These are phyloP conservation scores for Drosophila auraria DNA, from an alignment of 1,140 invertebrate genomes.

Conservation along the genomic window DNA sequence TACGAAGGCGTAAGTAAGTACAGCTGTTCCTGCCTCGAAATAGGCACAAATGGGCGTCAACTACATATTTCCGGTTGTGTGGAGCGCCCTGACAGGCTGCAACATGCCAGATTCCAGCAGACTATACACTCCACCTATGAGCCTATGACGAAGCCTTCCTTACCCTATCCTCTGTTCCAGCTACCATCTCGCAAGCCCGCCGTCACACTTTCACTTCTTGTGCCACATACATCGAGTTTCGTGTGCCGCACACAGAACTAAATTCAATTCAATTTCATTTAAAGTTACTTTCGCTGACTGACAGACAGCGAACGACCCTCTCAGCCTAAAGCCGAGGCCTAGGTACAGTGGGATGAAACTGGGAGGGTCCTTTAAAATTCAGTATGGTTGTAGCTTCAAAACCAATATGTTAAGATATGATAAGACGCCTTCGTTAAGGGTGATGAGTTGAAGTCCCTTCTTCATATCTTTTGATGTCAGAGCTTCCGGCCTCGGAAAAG, in stretches of 20 bases:
- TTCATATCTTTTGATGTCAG: too few species aligned
- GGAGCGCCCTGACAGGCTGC: slow-evolving; percentile 56
- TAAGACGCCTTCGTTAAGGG: too few species aligned
- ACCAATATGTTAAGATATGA: too few species aligned
- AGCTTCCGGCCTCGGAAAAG: too few species aligned
- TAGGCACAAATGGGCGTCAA: slow-evolving; percentile 75
- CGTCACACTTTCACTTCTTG: slow-evolving; percentile 68
- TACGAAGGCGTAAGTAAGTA: slow-evolving; percentile 9
- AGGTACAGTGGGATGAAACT: slow-evolving; percentile 41
- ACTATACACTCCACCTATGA: slow-evolving; percentile 40
- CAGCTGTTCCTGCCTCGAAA: slow-evolving; percentile 52
- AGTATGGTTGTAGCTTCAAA: neutral
- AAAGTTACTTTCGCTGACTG: slow-evolving; percentile 82
- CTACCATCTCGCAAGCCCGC: slow-evolving; percentile 8
- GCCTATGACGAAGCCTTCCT: slow-evolving; percentile 38
- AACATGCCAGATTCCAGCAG: slow-evolving; percentile 66
- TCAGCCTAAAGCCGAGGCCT: slow-evolving; percentile 35
- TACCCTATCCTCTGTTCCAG: neutral
- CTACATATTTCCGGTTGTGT: slow-evolving; percentile 81
- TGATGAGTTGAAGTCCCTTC: too few species aligned
- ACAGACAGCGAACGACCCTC: slow-evolving; percentile 75
- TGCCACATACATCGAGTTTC: slow-evolving; percentile 54
- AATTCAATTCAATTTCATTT: slow-evolving; percentile 84
- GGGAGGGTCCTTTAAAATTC: too few species aligned
- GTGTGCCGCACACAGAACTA: slow-evolving; percentile 80